phyloP scores from a whole-genome alignment of 2,797 vertebrate species.

The Helicolenus hilgendorfi region DNA sequence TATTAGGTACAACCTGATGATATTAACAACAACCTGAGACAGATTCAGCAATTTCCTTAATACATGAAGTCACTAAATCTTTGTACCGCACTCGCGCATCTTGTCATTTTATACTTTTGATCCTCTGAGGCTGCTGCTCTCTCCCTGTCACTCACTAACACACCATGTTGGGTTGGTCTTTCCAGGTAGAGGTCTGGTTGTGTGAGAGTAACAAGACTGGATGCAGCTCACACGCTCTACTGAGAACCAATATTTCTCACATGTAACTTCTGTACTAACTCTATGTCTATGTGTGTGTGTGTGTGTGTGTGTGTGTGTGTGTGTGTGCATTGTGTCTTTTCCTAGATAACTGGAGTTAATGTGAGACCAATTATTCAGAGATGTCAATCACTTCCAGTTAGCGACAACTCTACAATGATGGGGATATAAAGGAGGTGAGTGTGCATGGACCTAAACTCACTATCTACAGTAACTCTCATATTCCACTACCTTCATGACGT shows the following conservation, averaged over 20 bases:
- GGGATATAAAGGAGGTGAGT: constrained; percentile 72
- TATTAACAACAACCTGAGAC: not conserved
- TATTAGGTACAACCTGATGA: too few relatives aligned
- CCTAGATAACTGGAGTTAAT: constrained; percentile 48
- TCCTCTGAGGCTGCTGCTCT: not conserved
- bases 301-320: not conserved
- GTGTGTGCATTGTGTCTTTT: constrained; percentile 12
- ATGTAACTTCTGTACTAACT: not conserved
- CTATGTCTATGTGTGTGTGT: not conserved
- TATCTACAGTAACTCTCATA: not conserved
- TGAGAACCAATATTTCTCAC: not conserved
- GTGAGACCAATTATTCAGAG: constrained; percentile 43
- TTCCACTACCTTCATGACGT: not conserved
- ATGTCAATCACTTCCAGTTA: constrained; percentile 62
- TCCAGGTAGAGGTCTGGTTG: not conserved
- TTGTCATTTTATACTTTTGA: not conserved
- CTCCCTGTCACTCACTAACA: not conserved
- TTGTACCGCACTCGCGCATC: not conserved
- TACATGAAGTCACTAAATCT: not conserved
- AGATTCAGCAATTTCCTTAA: not conserved
- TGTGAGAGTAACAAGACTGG: not conserved
- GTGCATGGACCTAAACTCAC: not conserved
- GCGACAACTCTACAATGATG: constrained; percentile 43
- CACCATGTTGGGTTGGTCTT: not conserved
- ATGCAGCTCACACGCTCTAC: not conserved